Base-by-base conservation (phyloP, 2,113 vertebrate genomes). In the Phrynocephalus versicolor region DNA sequence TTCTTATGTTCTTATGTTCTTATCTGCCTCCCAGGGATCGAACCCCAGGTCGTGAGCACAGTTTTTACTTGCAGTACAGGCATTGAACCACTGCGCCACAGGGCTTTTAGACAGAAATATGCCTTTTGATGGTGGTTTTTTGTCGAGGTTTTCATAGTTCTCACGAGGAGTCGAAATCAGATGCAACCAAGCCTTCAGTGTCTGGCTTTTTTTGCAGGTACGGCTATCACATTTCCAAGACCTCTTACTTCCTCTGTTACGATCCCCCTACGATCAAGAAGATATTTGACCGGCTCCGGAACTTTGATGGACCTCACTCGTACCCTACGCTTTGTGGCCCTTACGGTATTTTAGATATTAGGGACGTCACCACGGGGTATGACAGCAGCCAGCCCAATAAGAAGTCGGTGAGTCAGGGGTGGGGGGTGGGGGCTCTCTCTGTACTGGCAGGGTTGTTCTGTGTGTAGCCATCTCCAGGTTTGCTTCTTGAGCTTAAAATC, bases 231-330 rank as follows among this genome's bases (percentile, higher is more conserved):
- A 91, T 99, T 90, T 97, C 98, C 9, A 96, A 94, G 89, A 99
- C 98, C 4, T 99, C 98, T 1, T 99, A 99, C 87, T 97, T 99
- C 89, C 82, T 97, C 86, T 99, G 98, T 92, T 95, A 97, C 0
- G 96, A 99, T 51, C 97, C 97, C n/a, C 45, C 92, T 30, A 98
- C 97, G 3, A 97, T 99, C 92, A 96, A 97, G 60, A 96, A 88
- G 91, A 98, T 99, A 92, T 99, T 99, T 87, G 91, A 95, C 76
- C 96, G 95, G 0, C 95, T 99, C 60, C 95, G 98, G 2, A 98
- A 97, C 94, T 98, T 97, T 1, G 93, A 92, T 0, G 92, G 89
- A 0, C 90, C 94, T 1, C 95, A 95, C 73, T 95, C 94, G 1
- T 99, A 99, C 16, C 98, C 98, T 0, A 91, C 89, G 27, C 89